Percentiles rank a stretch among this genome's conserved stretches.
Evolutionary conservation across 2,113 vertebrate genomes (phyloP).

Genomic region (Pollimyrus isidori): DNA sequence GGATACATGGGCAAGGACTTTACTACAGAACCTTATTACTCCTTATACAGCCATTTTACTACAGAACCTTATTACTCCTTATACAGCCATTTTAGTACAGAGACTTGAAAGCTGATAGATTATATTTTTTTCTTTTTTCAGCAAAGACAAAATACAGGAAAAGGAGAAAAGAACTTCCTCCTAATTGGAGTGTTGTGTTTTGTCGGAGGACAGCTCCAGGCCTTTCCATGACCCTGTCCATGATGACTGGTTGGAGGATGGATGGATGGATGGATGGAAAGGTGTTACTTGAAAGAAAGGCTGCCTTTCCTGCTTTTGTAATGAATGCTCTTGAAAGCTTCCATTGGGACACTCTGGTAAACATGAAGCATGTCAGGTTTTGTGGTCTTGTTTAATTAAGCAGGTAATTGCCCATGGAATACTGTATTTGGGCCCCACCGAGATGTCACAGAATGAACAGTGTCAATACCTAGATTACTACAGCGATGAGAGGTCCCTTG

Average conservation of each 20-base stretch:
- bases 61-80: not conserved
- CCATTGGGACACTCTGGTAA: not conserved
- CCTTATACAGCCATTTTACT: not conserved
- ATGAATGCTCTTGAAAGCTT: constrained; percentile 3
- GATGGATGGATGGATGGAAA: not conserved
- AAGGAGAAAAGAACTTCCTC: not conserved
- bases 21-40: not conserved
- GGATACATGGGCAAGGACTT: not conserved
- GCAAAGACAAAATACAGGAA: not conserved
- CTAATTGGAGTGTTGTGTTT: not conserved
- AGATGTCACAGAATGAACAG: not conserved
- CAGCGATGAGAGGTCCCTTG: not conserved
- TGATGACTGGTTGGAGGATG: not conserved
- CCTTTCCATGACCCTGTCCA: not conserved
- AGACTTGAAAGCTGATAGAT: not conserved
- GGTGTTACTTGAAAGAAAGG: not conserved
- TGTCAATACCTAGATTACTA: not conserved
- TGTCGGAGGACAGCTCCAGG: not conserved
- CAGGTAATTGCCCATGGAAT: constrained; percentile 9
- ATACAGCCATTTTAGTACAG: not conserved
- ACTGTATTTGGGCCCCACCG: not conserved
- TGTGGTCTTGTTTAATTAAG: constrained; percentile 13
- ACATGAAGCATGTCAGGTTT: not conserved
- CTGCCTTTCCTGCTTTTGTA: not conserved
- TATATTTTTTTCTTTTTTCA: not conserved